These are phyloP conservation scores for Caerostris extrusa DNA, from an alignment of 1,140 invertebrate genomes.

Conservation along the genomic window DNA sequence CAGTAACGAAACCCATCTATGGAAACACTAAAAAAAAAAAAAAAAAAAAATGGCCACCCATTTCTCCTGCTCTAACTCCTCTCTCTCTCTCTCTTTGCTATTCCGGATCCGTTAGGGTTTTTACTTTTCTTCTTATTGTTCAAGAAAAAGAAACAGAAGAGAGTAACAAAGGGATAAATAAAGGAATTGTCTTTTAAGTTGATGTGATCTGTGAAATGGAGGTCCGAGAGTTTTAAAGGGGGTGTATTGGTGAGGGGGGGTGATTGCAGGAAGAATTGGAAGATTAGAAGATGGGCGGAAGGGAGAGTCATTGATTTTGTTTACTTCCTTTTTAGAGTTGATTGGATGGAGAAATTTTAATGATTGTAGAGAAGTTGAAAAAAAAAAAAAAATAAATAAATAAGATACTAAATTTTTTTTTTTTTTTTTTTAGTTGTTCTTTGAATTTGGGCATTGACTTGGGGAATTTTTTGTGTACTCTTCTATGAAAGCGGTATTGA, in stretches of 20 bases:
- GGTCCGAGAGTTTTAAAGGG: not conserved
- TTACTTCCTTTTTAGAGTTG: not conserved
- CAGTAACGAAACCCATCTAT: not conserved
- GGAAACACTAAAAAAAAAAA: not conserved
- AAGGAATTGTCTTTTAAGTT: constrained; percentile 46
- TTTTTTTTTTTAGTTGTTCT: too few species aligned
- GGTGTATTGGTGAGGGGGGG: not conserved
- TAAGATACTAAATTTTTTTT: too few species aligned
- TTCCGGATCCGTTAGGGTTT: not conserved
- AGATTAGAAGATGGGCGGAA: not conserved
- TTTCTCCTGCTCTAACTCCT: not conserved
- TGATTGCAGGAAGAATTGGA: not conserved
- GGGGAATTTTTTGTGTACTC: too few species aligned
- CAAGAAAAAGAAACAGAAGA: not conserved
- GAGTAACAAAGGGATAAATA: constrained; percentile 27
- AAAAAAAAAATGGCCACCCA: not conserved
- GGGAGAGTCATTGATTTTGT: not conserved
- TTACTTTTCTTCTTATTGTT: not conserved
- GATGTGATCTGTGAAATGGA: constrained; percentile 53
- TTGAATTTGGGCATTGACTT: too few species aligned
- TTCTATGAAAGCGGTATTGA: too few species aligned
- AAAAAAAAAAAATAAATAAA: not conserved
- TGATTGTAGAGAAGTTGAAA: not conserved
- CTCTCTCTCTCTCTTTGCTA: not conserved
- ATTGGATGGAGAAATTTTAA: constrained; percentile 15